A percentile compares a stretch with the other conserved stretches of the same genome.
Evolutionary conservation across 2,888 invertebrate genomes (phyloP).

Genomic region (Tanytarsus gracilentus): DNA sequence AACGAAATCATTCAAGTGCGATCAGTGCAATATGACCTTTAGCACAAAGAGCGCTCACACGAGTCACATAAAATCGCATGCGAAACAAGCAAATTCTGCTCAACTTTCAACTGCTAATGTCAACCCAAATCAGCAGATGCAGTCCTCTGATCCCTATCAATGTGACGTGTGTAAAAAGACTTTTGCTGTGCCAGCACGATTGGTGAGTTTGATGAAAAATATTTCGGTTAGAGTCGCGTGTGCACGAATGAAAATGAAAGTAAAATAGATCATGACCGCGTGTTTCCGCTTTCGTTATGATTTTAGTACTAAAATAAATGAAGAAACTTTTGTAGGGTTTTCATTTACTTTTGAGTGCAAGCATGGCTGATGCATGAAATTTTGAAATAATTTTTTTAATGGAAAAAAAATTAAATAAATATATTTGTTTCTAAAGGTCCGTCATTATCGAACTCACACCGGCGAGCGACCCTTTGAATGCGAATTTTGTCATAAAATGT

Average conservation of each 20-base stretch:
- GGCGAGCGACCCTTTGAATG: slow-evolving; percentile 63
- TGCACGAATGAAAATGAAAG: neutral
- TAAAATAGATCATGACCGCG: neutral
- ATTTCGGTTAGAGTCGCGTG: neutral
- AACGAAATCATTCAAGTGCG: slow-evolving; percentile 49
- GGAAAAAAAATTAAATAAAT: too few relatives aligned
- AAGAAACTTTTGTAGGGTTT: neutral
- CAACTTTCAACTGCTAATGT: slow-evolving; percentile 30
- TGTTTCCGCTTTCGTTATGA: neutral
- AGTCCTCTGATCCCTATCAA: slow-evolving; percentile 62
- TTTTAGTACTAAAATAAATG: neutral
- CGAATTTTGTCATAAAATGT: slow-evolving; percentile 85
- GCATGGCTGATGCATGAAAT: neutral
- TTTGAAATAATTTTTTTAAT: too few relatives aligned
- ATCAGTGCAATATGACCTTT: slow-evolving; percentile 64
- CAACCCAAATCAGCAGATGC: slow-evolving; percentile 18
- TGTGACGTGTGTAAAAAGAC: slow-evolving; percentile 87
- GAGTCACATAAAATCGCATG: slow-evolving; percentile 59
- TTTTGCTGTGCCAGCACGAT: slow-evolving; percentile 79
- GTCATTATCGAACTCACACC: slow-evolving; percentile 24
- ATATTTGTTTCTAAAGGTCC: slow-evolving; percentile 9
- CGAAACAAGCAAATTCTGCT: slow-evolving; percentile 40
- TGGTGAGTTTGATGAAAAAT: too few relatives aligned
- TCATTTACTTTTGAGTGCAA: slow-evolving; percentile 14
- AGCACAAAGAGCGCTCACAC: slow-evolving; percentile 67